Base-by-base conservation (phyloP, 2,888 invertebrate species). In the Sphinx pinastri region DNA sequence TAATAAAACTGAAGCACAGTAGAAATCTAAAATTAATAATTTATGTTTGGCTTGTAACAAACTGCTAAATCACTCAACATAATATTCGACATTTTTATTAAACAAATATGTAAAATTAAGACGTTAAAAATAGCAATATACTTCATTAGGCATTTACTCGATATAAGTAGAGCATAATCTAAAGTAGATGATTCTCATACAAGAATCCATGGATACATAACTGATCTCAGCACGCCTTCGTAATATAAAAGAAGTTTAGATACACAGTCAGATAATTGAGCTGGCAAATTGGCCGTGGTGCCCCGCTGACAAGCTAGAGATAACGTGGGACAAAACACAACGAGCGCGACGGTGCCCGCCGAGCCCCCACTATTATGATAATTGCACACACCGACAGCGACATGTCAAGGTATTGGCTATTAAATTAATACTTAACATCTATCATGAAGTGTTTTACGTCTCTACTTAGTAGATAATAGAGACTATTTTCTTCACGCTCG, bases 351-450 rank as follows among this genome's bases (percentile, higher is more conserved):
- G 47, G 60, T 16, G 63, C 47, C 49, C 25, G 16, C 38, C 52
- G 57, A 71, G 69, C 59, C 69, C 63, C 63, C 59, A 73, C 59
- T 67, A 74, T 73, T 75, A 76, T 68, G 63, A 54, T 72, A 71
- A 74, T 72, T 70, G 69, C 72, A 54, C 51, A 69, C 68, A 55
- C 68, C 55, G 66, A 69, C 67, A 52, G 66, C 58, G 60, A 71
- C 71, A 71, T 75, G 75, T 73, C 74, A 76, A 76, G 74, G 76
- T 55, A 70, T 68, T n/a, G 8, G 31, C 13, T 59, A 47, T 68
- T 57, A 72, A 69, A 70, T 68, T 63, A 68, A 68, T 68, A 54
- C 14, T 47, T 19, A 47, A 63, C 47, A 63, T 63, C 47, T 63
- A 63, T 47, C 19, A 63, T 63, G 55, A 55, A 55, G 10, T 16